Evolutionary conservation across 2,888 invertebrate species (phyloP).

Genomic region (Dolichopus griseipennis): DNA sequence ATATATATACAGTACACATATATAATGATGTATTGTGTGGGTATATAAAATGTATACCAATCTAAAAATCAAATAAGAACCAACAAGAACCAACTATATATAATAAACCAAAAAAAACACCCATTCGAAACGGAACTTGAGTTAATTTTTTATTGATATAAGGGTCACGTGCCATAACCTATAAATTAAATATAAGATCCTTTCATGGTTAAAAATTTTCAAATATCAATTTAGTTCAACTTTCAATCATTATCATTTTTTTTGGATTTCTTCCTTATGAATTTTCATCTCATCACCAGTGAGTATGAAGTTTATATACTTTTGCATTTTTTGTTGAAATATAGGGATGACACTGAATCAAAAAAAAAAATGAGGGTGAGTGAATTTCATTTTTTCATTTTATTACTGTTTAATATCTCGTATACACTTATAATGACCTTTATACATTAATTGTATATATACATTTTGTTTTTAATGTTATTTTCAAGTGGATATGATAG

Average conservation of each 20-base stretch:
- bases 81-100: no score
- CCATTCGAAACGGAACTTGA: not conserved
- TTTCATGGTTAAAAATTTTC: not conserved
- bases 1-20: no score
- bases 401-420: no score
- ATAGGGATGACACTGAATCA: not conserved
- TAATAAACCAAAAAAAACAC: no score
- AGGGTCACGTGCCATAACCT: constrained; percentile 8
- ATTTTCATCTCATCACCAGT: not conserved
- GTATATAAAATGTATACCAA: no score
- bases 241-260: not conserved
- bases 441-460: not conserved
- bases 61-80: no score
- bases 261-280: not conserved
- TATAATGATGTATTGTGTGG: no score
- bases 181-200: constrained; percentile 7
- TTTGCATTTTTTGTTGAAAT: no score
- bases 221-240: not conserved
- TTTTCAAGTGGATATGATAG: not conserved
- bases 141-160: constrained; percentile 4
- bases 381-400: not conserved
- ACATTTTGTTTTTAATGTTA: not conserved
- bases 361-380: constrained; percentile 5
- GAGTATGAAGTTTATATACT: not conserved
- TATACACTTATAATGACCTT: not conserved